Percentiles rank a stretch among this genome's conserved stretches.
Evolutionary conservation across 2,888 invertebrate genomes (phyloP).

Genomic region (Podabrus alpinus): DNA sequence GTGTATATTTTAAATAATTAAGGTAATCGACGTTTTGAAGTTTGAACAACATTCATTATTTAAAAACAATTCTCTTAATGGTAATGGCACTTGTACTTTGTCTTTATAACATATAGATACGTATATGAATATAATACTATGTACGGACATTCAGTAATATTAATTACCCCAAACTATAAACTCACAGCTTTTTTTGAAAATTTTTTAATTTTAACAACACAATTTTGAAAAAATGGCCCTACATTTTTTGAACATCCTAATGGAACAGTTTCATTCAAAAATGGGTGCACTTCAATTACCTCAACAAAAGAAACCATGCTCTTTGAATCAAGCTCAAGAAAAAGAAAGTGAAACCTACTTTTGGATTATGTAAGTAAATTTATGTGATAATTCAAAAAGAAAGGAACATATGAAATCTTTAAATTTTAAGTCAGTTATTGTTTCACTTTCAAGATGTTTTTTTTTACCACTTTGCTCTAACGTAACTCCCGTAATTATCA

Average conservation of each 20-base stretch:
- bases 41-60: not conserved
- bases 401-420: conserved; percentile 2
- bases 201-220: not conserved
- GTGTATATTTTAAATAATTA: not conserved
- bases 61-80: not conserved
- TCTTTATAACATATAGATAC: not conserved
- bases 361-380: conserved; percentile 43
- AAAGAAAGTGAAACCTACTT: conserved; percentile 46
- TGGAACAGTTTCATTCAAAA: conserved; percentile 23
- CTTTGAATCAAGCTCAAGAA: conserved; percentile 30
- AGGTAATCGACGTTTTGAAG: not conserved
- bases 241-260: conserved; percentile 20
- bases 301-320: conserved; percentile 9
- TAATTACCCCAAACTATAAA: not conserved
- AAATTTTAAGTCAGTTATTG: conserved; percentile 8
- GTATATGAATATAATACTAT: not conserved
- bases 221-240: conserved; percentile 16
- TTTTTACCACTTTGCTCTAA: conserved; percentile 6
- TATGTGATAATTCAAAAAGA: not conserved
- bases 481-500: not conserved
- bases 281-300: conserved; percentile 9
- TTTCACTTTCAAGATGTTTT: conserved; percentile 1
- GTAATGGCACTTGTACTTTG: not conserved
- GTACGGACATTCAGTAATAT: not conserved
- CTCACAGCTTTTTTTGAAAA: not conserved